phyloP scores from a whole-genome alignment of 2,113 vertebrate species.

The Meriones unguiculatus region DNA sequence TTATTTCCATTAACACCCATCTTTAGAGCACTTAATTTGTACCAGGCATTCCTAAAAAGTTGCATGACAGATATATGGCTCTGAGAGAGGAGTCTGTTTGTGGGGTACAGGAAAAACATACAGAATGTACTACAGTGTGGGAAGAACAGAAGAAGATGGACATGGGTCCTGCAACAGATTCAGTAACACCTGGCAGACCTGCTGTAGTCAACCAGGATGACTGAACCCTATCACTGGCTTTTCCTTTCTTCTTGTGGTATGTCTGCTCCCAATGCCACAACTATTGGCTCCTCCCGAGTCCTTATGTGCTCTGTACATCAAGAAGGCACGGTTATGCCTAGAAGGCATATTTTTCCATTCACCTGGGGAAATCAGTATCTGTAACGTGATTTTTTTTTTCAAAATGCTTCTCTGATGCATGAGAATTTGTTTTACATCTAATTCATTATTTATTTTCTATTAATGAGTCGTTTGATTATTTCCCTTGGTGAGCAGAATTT shows the following conservation, averaged over 20 bases:
- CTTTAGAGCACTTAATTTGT: background rate
- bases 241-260: too few relatives aligned
- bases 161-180: background rate
- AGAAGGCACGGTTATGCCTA: background rate
- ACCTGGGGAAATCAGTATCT: background rate
- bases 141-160: fast-evolving
- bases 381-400: conserved; percentile 27
- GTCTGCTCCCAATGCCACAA: background rate
- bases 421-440: conserved; percentile 60
- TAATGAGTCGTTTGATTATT: conserved; percentile 75
- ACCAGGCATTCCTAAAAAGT: background rate
- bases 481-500: conserved; percentile 75
- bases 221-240: background rate
- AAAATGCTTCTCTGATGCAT: conserved; percentile 46
- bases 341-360: background rate
- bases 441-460: conserved; percentile 78
- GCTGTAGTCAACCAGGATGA: background rate
- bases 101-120: background rate
- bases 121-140: background rate
- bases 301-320: background rate
- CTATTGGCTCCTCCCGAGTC: fast-evolving
- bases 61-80: background rate
- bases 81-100: background rate
- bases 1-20: background rate
- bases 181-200: background rate